phyloP scores from a whole-genome alignment of 2,888 invertebrate genomes.

The Itoplectis maculator region DNA sequence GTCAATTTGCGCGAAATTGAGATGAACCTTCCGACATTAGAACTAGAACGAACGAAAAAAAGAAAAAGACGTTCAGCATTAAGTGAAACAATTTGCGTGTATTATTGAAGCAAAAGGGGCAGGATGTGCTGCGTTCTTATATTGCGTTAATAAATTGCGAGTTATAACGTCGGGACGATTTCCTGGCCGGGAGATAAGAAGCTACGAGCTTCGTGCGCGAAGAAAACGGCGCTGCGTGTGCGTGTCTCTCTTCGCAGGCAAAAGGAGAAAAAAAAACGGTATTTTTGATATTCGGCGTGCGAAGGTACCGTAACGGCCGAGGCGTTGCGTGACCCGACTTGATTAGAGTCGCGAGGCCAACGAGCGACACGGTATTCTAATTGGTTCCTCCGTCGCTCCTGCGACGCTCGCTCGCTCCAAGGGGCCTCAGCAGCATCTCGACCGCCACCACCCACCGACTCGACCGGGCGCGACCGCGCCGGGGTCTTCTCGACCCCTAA shows the following conservation, averaged over 20 bases:
- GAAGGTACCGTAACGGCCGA: conserved; percentile 68
- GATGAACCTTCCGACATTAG: not conserved
- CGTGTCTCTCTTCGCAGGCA: too few relatives aligned
- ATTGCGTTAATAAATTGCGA: conserved; percentile 12
- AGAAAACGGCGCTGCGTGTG: too few relatives aligned
- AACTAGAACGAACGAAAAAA: not conserved
- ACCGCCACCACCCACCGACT: too few relatives aligned
- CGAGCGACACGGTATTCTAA: conserved; percentile 72
- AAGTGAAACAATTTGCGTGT: conserved; percentile 9
- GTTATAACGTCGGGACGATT: conserved; percentile 16
- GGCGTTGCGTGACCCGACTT: conserved; percentile 74
- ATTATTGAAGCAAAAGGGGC: not conserved
- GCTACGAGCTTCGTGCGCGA: conserved; percentile 7
- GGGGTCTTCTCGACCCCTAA: conserved; percentile 59
- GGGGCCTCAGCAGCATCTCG: too few relatives aligned
- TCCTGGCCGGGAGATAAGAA: conserved; percentile 29
- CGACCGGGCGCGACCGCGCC: conserved; percentile 45
- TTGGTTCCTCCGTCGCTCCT: conserved; percentile 68
- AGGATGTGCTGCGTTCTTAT: not conserved
- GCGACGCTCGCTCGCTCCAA: conserved; percentile 41
- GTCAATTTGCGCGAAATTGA: conserved; percentile 42
- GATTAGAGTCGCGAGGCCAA: conserved; percentile 70
- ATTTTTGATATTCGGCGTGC: conserved; percentile 64
- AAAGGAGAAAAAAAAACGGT: conserved; percentile 6
- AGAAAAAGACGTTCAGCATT: not conserved